Percentiles rank a stretch among this genome's conserved stretches.
These are phyloP conservation scores for Stratiolaelaps scimitus DNA, from an alignment of 1,140 invertebrate genomes.

Conservation along the genomic window DNA sequence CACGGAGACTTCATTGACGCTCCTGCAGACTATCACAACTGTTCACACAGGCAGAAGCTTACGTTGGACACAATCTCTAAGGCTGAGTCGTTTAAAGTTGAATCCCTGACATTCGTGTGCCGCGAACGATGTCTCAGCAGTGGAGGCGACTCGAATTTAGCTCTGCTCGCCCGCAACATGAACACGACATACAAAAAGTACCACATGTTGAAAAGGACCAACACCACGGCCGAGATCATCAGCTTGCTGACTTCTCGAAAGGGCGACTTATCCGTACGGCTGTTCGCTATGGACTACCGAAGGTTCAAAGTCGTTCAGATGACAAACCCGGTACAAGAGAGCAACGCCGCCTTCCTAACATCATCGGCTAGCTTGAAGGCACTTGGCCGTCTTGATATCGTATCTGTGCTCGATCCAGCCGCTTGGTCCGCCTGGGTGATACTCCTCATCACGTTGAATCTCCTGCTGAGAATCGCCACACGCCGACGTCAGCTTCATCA, in stretches of 20 bases:
- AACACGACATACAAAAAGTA: too few relatives aligned
- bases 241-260: too few relatives aligned
- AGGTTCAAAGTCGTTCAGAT: too few relatives aligned
- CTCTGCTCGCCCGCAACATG: too few relatives aligned
- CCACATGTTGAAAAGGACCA: too few relatives aligned
- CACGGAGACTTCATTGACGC: not conserved
- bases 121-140: too few relatives aligned
- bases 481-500: not conserved
- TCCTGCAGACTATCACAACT: not conserved
- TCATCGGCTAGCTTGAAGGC: not conserved
- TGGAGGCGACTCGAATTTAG: too few relatives aligned
- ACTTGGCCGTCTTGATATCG: not conserved
- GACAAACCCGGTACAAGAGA: not conserved
- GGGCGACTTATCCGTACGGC: too few relatives aligned
- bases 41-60: not conserved
- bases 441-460: not conserved
- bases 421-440: not conserved
- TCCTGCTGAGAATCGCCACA: not conserved
- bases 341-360: not conserved
- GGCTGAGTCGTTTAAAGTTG: not conserved
- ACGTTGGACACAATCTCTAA: not conserved
- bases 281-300: too few relatives aligned
- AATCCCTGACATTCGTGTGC: not conserved
- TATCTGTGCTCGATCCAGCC: not conserved
- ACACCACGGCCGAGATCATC: too few relatives aligned